A percentile compares a stretch with the other conserved stretches of the same genome.
phyloP scores from a whole-genome alignment of 2,888 invertebrate genomes.

The Pherbina coryleti region DNA sequence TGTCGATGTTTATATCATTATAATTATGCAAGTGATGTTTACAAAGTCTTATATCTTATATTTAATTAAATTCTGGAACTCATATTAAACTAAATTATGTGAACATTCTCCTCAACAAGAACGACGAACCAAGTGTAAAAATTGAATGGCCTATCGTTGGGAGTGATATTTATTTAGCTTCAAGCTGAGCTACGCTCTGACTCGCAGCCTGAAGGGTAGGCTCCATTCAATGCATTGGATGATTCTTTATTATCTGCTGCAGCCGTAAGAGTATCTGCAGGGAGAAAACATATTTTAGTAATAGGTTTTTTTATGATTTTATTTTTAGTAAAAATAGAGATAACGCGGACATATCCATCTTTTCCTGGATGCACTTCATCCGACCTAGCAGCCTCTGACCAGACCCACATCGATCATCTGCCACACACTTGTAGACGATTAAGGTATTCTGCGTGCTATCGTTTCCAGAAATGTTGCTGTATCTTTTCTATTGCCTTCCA shows the following conservation, averaged over 20 bases:
- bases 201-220: constrained; percentile 31
- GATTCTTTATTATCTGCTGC: too few species aligned
- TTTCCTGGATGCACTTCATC: constrained; percentile 37
- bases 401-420: constrained; percentile 31
- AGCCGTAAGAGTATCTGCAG: too few species aligned
- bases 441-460: constrained; percentile 40
- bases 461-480: constrained; percentile 44
- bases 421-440: constrained; percentile 38
- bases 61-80: too few species aligned
- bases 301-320: constrained; percentile 38
- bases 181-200: constrained; percentile 36
- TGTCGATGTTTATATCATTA: too few species aligned
- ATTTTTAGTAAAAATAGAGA: constrained; percentile 31
- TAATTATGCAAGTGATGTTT: too few species aligned
- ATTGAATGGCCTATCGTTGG: constrained; percentile 24
- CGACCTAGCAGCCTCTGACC: constrained; percentile 36
- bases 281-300: constrained; percentile 40
- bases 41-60: too few species aligned
- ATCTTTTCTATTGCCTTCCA: constrained; percentile 39
- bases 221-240: not conserved
- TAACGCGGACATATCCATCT: constrained; percentile 40
- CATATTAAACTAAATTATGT: not conserved
- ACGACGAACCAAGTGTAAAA: constrained; percentile 15
- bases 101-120: constrained; percentile 37
- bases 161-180: constrained; percentile 37